These are phyloP conservation scores for Acipenser ruthenus DNA, from an alignment of 2,797 vertebrate genomes.

Conservation along the genomic window DNA sequence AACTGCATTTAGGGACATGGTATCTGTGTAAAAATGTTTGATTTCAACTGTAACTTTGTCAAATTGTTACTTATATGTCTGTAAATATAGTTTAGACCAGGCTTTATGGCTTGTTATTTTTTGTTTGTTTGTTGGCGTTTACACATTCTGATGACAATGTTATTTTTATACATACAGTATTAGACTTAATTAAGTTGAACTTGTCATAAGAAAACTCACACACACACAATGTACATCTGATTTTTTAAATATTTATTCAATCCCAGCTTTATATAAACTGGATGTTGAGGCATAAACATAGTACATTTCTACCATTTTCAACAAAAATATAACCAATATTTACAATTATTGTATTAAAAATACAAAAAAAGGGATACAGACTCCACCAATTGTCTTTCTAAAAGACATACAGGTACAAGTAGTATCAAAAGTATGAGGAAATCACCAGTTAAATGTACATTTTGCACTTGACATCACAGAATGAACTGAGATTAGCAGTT, in stretches of 20 bases:
- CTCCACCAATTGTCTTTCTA: slow-evolving; percentile 99
- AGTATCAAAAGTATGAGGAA: slow-evolving; percentile 91
- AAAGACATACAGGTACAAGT: slow-evolving; percentile 99
- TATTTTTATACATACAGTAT: too few species aligned
- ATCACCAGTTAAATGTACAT: slow-evolving; percentile 98
- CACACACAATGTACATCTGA: background rate
- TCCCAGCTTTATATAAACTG: slow-evolving; percentile 97
- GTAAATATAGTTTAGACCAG: too few species aligned
- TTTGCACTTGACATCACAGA: slow-evolving; percentile 97
- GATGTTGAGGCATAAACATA: slow-evolving; percentile 99
- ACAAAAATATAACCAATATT: slow-evolving; percentile 99
- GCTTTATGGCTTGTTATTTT: too few species aligned
- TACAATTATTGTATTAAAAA: slow-evolving; percentile 99
- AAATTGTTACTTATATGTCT: too few species aligned
- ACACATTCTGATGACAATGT: too few species aligned
- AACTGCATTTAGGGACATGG: too few species aligned
- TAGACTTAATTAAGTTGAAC: too few species aligned
- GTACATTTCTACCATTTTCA: slow-evolving; percentile 98
- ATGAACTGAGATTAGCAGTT: slow-evolving; percentile 88
- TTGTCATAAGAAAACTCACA: too few species aligned
- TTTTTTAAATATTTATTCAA: slow-evolving; percentile 89
- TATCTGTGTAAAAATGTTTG: too few species aligned
- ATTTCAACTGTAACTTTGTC: too few species aligned
- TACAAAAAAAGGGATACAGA: slow-evolving; percentile 97
- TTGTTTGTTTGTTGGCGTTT: too few species aligned